These are phyloP conservation scores for Crossaster papposus DNA, from an alignment of 53 echinoderm and acorn worm species.

Conservation along the genomic window DNA sequence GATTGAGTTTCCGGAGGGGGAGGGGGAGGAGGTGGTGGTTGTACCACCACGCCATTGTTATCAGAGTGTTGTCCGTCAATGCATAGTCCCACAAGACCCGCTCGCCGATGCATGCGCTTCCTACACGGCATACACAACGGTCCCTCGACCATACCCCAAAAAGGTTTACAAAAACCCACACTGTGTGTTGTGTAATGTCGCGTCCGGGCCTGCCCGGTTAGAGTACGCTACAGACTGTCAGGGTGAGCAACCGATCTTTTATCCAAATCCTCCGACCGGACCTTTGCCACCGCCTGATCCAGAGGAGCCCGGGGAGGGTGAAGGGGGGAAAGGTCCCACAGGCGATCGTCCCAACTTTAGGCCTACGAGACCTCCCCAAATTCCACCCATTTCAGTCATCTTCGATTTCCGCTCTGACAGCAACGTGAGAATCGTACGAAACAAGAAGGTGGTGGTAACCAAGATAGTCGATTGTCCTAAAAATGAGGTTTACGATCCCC, in stretches of 20 bases:
- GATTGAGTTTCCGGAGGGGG: neutral
- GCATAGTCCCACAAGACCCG: neutral
- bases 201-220: constrained; percentile 19
- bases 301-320: neutral
- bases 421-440: constrained; percentile 21
- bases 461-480: constrained; percentile 38
- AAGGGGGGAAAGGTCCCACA: neutral
- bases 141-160: neutral
- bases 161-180: constrained; percentile 46
- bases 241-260: constrained; percentile 13
- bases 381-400: constrained; percentile 55
- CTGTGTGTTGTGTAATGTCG: constrained; percentile 52
- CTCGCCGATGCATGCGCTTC: constrained; percentile 49
- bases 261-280: neutral
- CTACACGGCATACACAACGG: constrained; percentile 43
- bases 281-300: neutral
- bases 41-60: constrained; percentile 20
- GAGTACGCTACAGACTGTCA: constrained; percentile 30
- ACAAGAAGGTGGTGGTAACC: neutral
- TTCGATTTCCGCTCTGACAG: constrained; percentile 54
- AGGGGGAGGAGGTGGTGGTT: neutral
- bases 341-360: neutral
- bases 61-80: constrained; percentile 22
- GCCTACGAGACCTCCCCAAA: neutral
- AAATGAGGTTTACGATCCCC: constrained; percentile 57